Conservation (phyloP, 2,113 vertebrate species). For the Megatriorchis doriae region DNA sequence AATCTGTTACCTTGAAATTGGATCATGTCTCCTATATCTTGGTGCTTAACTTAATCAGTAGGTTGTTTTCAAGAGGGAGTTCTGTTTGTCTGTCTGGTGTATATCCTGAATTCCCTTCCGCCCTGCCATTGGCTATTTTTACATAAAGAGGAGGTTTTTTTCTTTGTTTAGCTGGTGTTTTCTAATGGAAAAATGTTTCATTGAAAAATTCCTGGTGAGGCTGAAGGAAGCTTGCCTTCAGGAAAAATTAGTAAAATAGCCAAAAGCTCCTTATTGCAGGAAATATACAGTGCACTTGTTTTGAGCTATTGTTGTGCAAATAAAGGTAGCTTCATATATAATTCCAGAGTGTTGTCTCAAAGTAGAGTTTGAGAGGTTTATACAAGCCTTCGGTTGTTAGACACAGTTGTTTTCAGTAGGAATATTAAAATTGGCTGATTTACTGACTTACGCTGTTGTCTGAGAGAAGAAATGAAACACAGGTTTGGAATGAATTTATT, state of each 20-base stretch:
- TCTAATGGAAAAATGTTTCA: neutral
- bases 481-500: constrained; percentile 14
- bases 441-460: neutral
- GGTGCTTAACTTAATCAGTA: neutral
- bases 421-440: constrained; percentile 2
- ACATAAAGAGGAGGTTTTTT: neutral
- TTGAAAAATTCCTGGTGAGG: constrained; percentile 13
- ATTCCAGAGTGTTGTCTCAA: neutral
- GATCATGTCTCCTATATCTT: neutral
- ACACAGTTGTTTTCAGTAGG: neutral
- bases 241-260: neutral
- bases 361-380: neutral
- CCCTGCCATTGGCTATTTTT: neutral
- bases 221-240: neutral
- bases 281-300: neutral
- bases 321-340: neutral
- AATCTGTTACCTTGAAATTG: neutral
- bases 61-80: neutral
- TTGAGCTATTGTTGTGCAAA: neutral
- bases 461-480: neutral
- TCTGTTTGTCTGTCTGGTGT: constrained; percentile 6
- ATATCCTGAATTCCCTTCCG: neutral
- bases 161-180: neutral
- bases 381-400: neutral
- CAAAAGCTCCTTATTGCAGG: neutral